A percentile compares a stretch with the other conserved stretches of the same genome.
These are phyloP conservation scores for Gastrophryne carolinensis DNA, from an alignment of 2,797 vertebrate genomes.

Conservation along the genomic window DNA sequence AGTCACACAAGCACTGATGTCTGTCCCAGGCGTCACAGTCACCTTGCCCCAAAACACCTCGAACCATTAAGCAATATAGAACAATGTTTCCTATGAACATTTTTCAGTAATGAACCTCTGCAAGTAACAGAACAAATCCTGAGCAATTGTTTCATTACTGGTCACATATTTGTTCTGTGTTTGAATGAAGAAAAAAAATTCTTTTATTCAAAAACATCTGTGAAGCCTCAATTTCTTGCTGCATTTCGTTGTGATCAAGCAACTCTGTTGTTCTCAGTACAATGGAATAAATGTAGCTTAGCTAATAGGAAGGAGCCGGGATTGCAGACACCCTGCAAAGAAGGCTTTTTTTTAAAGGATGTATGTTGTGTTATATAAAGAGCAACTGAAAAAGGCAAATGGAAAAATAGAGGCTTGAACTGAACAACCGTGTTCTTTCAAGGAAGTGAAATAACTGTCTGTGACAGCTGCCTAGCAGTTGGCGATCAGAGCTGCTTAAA, in stretches of 20 bases:
- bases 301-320: constrained; percentile 43
- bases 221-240: constrained; percentile 41
- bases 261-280: constrained; percentile 39
- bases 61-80: no score
- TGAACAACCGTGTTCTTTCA: background rate
- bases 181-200: constrained; percentile 24
- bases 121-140: no score
- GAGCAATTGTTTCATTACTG: no score
- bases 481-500: background rate
- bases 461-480: constrained; percentile 6
- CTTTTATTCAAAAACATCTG: constrained; percentile 24
- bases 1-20: no score
- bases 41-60: no score
- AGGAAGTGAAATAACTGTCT: background rate
- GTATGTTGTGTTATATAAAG: constrained; percentile 32
- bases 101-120: no score
- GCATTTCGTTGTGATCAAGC: constrained; percentile 36
- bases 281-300: constrained; percentile 44
- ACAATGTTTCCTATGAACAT: no score
- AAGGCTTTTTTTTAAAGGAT: constrained; percentile 35
- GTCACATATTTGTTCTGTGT: no score
- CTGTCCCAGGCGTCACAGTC: no score
- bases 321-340: constrained; percentile 30
- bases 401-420: background rate
- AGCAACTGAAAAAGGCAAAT: background rate